Percentiles rank a stretch among this genome's conserved stretches.
Evolutionary conservation across 2,797 vertebrate species (phyloP).

Genomic region (Molossus molossus): DNA sequence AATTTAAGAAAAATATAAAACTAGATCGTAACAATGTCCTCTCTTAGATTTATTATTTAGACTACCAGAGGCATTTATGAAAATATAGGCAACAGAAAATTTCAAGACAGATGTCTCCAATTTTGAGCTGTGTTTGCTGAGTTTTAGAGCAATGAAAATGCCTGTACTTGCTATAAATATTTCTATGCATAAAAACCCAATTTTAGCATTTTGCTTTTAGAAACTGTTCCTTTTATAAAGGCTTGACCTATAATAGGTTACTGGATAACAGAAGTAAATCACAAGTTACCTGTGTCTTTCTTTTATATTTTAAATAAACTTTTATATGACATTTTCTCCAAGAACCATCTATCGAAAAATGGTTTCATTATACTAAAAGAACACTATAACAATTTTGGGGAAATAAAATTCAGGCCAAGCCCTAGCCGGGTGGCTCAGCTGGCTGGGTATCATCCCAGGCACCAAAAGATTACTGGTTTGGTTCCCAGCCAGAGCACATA

Average conservation of each 20-base stretch:
- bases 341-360: conserved; percentile 21
- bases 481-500: not conserved
- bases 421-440: not conserved
- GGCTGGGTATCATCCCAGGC: not conserved
- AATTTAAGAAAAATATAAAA: conserved; percentile 31
- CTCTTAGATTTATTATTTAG: conserved; percentile 38
- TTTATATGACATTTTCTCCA: conserved; percentile 37
- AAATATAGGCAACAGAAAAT: conserved; percentile 13
- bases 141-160: conserved; percentile 38
- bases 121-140: conserved; percentile 20
- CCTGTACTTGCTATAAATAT: not conserved
- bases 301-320: conserved; percentile 46
- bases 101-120: conserved; percentile 28
- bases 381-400: not conserved
- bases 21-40: not conserved
- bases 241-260: not conserved
- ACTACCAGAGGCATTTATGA: not conserved
- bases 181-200: conserved; percentile 50
- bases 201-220: not conserved
- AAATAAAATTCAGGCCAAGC: conserved; percentile 1
- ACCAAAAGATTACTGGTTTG: not conserved
- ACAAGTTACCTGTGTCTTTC: not conserved
- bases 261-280: not conserved
- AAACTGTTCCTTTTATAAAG: conserved; percentile 37
- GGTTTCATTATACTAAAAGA: conserved; percentile 8